These are phyloP conservation scores for Tenrec ecaudatus DNA, from an alignment of 2,113 vertebrate species.

Conservation along the genomic window DNA sequence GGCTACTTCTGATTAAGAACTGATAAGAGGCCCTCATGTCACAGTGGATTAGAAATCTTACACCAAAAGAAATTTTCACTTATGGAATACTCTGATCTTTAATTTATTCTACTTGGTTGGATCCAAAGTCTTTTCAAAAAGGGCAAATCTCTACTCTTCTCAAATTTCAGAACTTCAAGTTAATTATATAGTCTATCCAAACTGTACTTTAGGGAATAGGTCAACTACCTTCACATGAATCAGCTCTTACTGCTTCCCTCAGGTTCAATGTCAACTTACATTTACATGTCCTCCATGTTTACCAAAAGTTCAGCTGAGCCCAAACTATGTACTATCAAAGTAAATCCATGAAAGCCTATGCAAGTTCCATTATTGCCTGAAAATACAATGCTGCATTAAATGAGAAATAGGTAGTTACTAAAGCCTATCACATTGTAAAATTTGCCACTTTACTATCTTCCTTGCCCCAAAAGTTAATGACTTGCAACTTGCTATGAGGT, in stretches of 20 bases:
- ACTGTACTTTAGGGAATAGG: not conserved
- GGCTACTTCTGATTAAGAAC: not conserved
- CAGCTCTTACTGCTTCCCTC: not conserved
- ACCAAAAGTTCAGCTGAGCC: not conserved
- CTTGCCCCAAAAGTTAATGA: not conserved
- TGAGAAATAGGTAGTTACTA: not conserved
- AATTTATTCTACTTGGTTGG: not conserved
- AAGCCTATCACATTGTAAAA: not conserved
- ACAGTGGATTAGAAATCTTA: not conserved
- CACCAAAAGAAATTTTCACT: not conserved
- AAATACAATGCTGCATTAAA: slow-evolving; percentile 6
- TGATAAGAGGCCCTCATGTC: not conserved
- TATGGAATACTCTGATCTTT: not conserved
- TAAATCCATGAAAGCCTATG: not conserved
- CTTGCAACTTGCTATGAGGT: not conserved
- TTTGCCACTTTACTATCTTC: not conserved
- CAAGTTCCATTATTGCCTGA: not conserved
- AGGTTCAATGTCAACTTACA: not conserved
- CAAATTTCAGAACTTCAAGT: not conserved
- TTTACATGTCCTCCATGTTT: not conserved
- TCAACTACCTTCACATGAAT: not conserved
- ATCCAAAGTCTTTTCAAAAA: not conserved
- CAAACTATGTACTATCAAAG: not conserved
- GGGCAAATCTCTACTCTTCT: not conserved
- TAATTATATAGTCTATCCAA: not conserved